These are phyloP conservation scores for Coregonus ussuriensis DNA, from an alignment of 2,797 vertebrate genomes.

Conservation along the genomic window DNA sequence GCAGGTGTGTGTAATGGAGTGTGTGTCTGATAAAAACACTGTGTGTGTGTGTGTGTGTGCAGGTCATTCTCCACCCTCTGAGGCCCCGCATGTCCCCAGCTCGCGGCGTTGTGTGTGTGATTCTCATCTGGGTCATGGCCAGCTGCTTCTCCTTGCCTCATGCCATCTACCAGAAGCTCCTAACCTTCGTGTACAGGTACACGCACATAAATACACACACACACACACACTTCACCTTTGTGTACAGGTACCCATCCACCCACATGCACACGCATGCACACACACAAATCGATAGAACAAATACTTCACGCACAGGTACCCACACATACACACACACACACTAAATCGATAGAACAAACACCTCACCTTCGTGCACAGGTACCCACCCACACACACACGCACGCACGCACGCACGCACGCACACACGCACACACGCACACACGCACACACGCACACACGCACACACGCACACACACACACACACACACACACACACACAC, in stretches of 20 bases:
- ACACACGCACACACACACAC: neutral
- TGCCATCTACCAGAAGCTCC: slow-evolving; percentile 92
- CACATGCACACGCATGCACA: neutral
- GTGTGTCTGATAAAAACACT: neutral
- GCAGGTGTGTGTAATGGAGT: slow-evolving; percentile 9
- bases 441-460: too few species aligned
- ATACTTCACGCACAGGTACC: too few species aligned
- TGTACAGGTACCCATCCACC: neutral
- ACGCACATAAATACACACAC: neutral
- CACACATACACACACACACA: neutral
- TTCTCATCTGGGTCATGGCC: slow-evolving; percentile 91
- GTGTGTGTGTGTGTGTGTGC: slow-evolving; percentile 27
- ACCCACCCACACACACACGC: neutral
- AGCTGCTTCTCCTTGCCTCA: slow-evolving; percentile 92
- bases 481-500: too few species aligned
- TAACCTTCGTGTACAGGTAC: slow-evolving; percentile 91
- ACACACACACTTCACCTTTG: neutral
- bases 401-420: neutral
- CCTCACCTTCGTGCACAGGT: too few species aligned
- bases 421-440: neutral
- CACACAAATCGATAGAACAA: too few species aligned
- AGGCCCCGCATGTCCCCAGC: slow-evolving; percentile 85
- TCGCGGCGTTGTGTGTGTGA: slow-evolving; percentile 80
- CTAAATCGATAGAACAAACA: too few species aligned
- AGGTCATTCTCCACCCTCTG: slow-evolving; percentile 92